Evolutionary conservation across 2,113 vertebrate species (phyloP), one percentile per base, ranked within the genome.

Genomic region (Chunga burmeisteri): DNA sequence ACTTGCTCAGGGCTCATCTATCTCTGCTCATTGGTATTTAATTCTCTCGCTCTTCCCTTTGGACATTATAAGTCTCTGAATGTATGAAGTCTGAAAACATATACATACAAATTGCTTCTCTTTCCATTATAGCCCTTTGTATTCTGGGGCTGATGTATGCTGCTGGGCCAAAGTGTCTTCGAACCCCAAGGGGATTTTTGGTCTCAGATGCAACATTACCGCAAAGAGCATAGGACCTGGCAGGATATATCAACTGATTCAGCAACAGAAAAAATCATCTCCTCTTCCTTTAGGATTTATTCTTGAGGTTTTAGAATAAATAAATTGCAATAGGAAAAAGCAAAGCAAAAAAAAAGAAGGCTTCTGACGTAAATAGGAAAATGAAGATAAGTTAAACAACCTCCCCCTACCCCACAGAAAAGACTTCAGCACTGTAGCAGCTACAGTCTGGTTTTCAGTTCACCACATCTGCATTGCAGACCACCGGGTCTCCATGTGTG

Each of bases 91-190:
- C 90, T 88, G 88, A 87, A 92, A 94, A 87, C 25, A 32, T 16
- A 80, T 14, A 61, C n/a, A 81, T 66, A 80, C 49, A 90, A 93
- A 96, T 95, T 89, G 73, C 70, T 94, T 94, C 86, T 65, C 86
- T 66, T 95, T 89, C 91, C 56, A 68, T 93, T 91, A 86, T 0
- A 81, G 88, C 8, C 58, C 66, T 95, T 97, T 96, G 86, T 94
- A 70, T 47, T 93, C 62, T 77, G 62, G 13, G 22, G 22, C 52
- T 86, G 68, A 89, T 63, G 59, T 32, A 58, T 7, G 6, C 30
- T 83, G 72, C 83, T 94, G 65, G 92, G 56, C 56, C 86, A 94
- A 89, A 96, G 81, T 91, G 93, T 77, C 84, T 96, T 96, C 90
- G 62, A 88, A 81, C 93, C 93, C 87, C 1, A 2, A 90, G 91